Evolutionary conservation across 2,888 invertebrate species (phyloP).

Genomic region (Peribatodes rhomboidaria): DNA sequence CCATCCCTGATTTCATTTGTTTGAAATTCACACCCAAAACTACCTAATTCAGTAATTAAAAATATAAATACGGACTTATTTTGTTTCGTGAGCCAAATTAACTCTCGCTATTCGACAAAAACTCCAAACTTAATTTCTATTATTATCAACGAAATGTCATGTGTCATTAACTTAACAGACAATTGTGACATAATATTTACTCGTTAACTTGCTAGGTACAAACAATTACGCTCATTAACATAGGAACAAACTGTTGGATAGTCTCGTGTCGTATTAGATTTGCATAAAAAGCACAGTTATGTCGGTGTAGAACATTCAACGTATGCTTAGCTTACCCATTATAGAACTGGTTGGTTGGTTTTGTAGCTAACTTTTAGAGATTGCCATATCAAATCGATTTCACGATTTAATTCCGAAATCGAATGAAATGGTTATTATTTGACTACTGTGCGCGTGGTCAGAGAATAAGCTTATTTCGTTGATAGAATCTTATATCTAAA

Average conservation of each 20-base stretch:
- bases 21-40: too few relatives aligned
- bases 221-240: constrained; percentile 29
- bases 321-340: constrained; percentile 10
- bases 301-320: constrained; percentile 28
- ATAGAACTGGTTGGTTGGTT: constrained; percentile 37
- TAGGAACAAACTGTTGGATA: constrained; percentile 26
- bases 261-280: constrained; percentile 22
- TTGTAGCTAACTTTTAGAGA: constrained; percentile 20
- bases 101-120: too few relatives aligned
- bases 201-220: constrained; percentile 19
- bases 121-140: too few relatives aligned
- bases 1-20: too few relatives aligned
- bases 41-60: too few relatives aligned
- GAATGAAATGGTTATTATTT: constrained; percentile 6
- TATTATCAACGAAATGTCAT: constrained; percentile 4
- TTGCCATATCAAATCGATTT: constrained; percentile 34
- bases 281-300: constrained; percentile 34
- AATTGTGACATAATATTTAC: constrained; percentile 18
- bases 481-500: background rate
- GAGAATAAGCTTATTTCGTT: background rate
- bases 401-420: constrained; percentile 10
- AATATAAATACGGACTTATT: too few relatives aligned
- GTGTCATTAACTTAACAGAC: constrained; percentile 11
- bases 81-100: background rate
- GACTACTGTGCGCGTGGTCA: constrained; percentile 6